phyloP scores from a whole-genome alignment of 2,113 vertebrate species.

The Sapajus apella region DNA sequence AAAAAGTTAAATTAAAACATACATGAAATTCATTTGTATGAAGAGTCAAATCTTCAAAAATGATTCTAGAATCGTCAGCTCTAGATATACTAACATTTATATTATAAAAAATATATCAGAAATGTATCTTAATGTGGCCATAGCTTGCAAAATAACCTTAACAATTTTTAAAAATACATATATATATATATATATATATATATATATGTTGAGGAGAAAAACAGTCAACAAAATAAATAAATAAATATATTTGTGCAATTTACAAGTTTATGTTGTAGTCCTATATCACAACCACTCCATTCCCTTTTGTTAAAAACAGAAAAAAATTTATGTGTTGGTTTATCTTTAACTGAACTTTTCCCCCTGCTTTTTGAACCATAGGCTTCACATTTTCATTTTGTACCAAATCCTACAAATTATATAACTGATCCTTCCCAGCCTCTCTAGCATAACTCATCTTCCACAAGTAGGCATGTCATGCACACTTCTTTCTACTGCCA shows the following conservation, averaged over 20 bases:
- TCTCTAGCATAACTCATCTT: not conserved
- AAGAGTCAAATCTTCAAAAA: not conserved
- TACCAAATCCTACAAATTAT: not conserved
- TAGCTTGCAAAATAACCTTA: not conserved
- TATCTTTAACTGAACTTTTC: not conserved
- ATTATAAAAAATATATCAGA: not conserved
- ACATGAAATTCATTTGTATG: not conserved
- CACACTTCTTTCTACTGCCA: not conserved
- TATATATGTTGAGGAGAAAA: no score
- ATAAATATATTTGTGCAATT: not conserved
- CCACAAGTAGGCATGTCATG: not conserved
- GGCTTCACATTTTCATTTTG: not conserved
- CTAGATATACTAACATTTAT: not conserved
- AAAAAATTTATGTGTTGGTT: not conserved
- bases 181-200: not conserved
- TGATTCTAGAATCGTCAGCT: not conserved
- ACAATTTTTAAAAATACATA: not conserved
- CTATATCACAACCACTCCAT: not conserved
- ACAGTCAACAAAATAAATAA: not conserved
- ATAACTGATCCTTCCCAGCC: not conserved
- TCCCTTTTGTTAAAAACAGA: not conserved
- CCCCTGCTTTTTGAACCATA: not conserved
- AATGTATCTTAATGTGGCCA: not conserved
- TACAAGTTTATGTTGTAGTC: not conserved
- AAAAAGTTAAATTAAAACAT: conserved; percentile 38